phyloP scores from a whole-genome alignment of 2,797 vertebrate genomes.

The Siniperca scherzeri region DNA sequence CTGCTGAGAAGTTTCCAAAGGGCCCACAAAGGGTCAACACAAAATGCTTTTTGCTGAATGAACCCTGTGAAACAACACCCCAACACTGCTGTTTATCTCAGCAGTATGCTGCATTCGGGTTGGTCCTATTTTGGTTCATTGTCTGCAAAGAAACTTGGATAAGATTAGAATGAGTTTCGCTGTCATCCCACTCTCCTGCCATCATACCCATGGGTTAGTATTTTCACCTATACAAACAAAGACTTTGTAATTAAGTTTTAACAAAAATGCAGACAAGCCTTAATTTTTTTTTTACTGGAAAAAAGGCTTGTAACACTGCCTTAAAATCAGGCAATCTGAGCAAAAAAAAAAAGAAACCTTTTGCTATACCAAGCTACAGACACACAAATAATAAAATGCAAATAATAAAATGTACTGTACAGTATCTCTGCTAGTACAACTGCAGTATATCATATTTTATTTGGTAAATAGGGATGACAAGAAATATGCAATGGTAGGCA shows the following conservation, averaged over 20 bases:
- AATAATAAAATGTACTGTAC: not conserved
- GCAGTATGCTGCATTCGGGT: too few relatives aligned
- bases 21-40: not conserved
- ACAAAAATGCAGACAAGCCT: not conserved
- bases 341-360: not conserved
- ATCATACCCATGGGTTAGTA: not conserved
- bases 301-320: not conserved
- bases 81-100: not conserved
- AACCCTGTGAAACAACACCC: not conserved
- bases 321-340: not conserved
- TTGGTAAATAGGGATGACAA: slow-evolving; percentile 15
- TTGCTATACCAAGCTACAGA: not conserved
- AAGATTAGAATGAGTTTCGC: not conserved
- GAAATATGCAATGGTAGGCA: slow-evolving; percentile 28
- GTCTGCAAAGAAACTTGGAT: not conserved
- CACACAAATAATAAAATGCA: not conserved
- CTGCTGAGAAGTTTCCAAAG: not conserved
- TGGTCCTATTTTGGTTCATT: not conserved
- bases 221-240: not conserved
- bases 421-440: not conserved
- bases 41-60: not conserved
- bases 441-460: not conserved
- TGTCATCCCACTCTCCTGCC: too few relatives aligned
- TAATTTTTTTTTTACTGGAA: not conserved
- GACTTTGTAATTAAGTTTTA: not conserved